These are phyloP conservation scores for Pachypeltis micranthus DNA, from an alignment of 1,140 invertebrate genomes.

Conservation along the genomic window DNA sequence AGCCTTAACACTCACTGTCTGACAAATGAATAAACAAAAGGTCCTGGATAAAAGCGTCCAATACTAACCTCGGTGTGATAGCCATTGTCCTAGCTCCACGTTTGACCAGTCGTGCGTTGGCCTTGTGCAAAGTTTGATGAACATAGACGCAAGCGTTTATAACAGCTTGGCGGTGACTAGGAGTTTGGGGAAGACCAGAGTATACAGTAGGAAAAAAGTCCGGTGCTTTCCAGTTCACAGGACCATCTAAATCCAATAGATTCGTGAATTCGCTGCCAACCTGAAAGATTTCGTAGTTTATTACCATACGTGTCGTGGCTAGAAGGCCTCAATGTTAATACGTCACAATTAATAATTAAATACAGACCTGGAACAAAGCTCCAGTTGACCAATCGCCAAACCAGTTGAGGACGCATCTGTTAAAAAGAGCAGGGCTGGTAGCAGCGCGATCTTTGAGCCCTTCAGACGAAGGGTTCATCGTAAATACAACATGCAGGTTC, in stretches of 20 bases:
- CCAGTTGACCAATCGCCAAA: slow-evolving; percentile 99
- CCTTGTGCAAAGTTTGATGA: slow-evolving; percentile 91
- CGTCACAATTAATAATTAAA: too few species aligned
- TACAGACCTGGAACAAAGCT: slow-evolving; percentile 79
- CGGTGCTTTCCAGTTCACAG: slow-evolving; percentile 63
- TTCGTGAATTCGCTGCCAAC: slow-evolving; percentile 80
- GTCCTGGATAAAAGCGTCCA: too few species aligned
- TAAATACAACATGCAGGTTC: slow-evolving; percentile 98
- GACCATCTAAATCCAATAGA: slow-evolving; percentile 68
- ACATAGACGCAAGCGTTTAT: slow-evolving; percentile 98
- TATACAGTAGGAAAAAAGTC: slow-evolving; percentile 81
- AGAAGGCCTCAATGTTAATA: too few species aligned
- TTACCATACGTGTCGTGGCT: too few species aligned
- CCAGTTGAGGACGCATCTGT: slow-evolving; percentile 99
- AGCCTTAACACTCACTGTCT: too few species aligned
- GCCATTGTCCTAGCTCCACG: slow-evolving; percentile 90
- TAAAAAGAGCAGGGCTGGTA: slow-evolving; percentile 97
- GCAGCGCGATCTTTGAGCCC: slow-evolving; percentile 95
- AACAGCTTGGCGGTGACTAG: slow-evolving; percentile 83
- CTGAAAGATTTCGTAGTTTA: slow-evolving; percentile 37
- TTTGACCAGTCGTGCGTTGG: slow-evolving; percentile 79
- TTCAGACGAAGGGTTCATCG: slow-evolving; percentile 98
- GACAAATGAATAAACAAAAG: too few species aligned
- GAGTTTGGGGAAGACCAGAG: slow-evolving; percentile 57
- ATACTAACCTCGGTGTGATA: slow-evolving; percentile 82